Evolutionary conservation across 1,140 invertebrate genomes (phyloP).

Genomic region (Sitobion miscanthi): DNA sequence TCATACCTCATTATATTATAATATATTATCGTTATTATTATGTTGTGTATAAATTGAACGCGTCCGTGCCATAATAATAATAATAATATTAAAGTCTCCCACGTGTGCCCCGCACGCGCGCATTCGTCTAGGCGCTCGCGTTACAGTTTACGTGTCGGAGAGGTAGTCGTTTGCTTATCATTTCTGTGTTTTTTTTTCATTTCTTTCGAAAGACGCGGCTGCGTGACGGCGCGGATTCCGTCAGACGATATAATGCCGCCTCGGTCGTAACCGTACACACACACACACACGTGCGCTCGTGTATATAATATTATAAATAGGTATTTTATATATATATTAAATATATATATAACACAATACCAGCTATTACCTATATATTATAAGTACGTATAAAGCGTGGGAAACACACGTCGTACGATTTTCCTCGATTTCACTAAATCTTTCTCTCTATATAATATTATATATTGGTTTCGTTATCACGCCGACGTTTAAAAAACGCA

Average conservation of each 20-base stretch:
- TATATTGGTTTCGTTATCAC: background rate
- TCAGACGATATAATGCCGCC: background rate
- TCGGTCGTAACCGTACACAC: background rate
- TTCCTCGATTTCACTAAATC: background rate
- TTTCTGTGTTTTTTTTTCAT: background rate
- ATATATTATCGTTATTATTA: background rate
- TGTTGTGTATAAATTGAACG: background rate
- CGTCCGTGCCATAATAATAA: background rate
- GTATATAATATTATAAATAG: background rate
- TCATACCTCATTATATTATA: background rate
- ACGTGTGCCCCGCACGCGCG: background rate
- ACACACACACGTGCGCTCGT: background rate
- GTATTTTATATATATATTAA: background rate
- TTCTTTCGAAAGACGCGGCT: background rate
- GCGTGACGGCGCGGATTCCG: background rate
- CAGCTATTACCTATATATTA: background rate
- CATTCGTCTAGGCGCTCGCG: background rate
- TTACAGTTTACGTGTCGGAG: background rate
- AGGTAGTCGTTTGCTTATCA: background rate
- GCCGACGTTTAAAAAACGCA: conserved; percentile 2
- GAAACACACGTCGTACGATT: background rate
- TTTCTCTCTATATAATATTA: background rate
- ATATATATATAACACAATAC: background rate
- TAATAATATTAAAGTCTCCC: background rate
- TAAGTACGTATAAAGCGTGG: background rate